Evolutionary conservation across 1,140 invertebrate genomes (phyloP).

Genomic region (Forficula auricularia): DNA sequence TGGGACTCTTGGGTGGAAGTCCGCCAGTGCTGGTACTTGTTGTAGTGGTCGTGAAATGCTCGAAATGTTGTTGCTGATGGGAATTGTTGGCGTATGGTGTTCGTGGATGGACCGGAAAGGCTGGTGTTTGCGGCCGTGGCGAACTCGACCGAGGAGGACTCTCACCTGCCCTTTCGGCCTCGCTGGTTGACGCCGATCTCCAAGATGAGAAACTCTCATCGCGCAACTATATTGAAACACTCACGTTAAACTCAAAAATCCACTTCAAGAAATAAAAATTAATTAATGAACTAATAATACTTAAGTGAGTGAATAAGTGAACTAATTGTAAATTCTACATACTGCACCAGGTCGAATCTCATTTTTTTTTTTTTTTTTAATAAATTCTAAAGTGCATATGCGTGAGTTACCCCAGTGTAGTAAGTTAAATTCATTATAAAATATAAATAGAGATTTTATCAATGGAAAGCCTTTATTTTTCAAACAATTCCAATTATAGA

Average conservation of each 20-base stretch:
- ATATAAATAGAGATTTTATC: too few species aligned
- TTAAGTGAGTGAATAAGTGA: too few species aligned
- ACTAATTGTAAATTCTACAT: too few species aligned
- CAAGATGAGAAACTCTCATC: slow-evolving; percentile 43
- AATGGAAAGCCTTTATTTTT: too few species aligned
- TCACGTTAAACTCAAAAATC: too few species aligned
- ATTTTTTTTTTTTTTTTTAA: too few species aligned
- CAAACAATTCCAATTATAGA: too few species aligned
- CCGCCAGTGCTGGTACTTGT: slow-evolving; percentile 21
- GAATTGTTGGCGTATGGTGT: slow-evolving; percentile 58
- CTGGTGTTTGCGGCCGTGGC: slow-evolving; percentile 64
- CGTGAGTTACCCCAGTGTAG: too few species aligned
- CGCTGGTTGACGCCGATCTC: slow-evolving; percentile 36
- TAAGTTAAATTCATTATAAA: too few species aligned
- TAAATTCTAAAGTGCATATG: too few species aligned
- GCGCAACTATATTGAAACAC: slow-evolving; percentile 30
- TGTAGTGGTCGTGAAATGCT: slow-evolving; percentile 11
- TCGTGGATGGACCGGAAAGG: slow-evolving; percentile 73
- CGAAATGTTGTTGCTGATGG: slow-evolving; percentile 38
- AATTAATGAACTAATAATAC: too few species aligned
- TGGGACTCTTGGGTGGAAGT: slow-evolving; percentile 51
- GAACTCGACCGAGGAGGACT: slow-evolving; percentile 27
- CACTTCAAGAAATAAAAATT: slow-evolving; percentile 4
- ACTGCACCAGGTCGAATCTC: too few species aligned
- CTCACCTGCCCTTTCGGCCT: slow-evolving; percentile 28